These are phyloP conservation scores for Enteromius paludinosus DNA, from an alignment of 2,797 vertebrate species.

Conservation along the genomic window DNA sequence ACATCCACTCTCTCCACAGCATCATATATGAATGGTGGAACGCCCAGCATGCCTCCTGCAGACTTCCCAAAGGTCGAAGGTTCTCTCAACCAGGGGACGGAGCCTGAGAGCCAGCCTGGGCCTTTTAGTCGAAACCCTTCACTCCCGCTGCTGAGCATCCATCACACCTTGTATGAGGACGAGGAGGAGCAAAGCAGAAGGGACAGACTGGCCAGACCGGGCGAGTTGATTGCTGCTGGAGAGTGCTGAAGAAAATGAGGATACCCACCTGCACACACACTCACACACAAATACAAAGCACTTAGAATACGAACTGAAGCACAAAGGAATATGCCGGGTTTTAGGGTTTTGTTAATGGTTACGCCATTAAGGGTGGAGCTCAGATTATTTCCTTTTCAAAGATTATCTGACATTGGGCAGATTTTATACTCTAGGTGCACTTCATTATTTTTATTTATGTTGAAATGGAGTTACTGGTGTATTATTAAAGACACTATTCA, in stretches of 20 bases:
- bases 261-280: constrained; percentile 1
- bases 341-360: not conserved
- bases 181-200: constrained; percentile 73
- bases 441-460: not conserved
- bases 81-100: constrained; percentile 64
- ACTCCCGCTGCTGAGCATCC: constrained; percentile 80
- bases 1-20: constrained; percentile 73
- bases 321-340: constrained; percentile 10
- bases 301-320: constrained; percentile 3
- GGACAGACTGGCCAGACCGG: constrained; percentile 75
- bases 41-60: constrained; percentile 72
- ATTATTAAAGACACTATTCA: not conserved
- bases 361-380: not conserved
- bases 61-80: constrained; percentile 63
- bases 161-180: constrained; percentile 78
- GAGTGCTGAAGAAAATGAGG: constrained; percentile 73
- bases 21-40: constrained; percentile 77
- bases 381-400: constrained; percentile 18
- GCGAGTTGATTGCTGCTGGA: constrained; percentile 82
- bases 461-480: not conserved
- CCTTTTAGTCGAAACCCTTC: constrained; percentile 73
- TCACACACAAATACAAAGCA: constrained; percentile 15
- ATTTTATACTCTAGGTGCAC: constrained; percentile 22
- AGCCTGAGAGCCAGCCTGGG: constrained; percentile 66
- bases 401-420: not conserved